These are phyloP conservation scores for Serrognathus titanus DNA, from an alignment of 2,888 invertebrate species.

Conservation along the genomic window DNA sequence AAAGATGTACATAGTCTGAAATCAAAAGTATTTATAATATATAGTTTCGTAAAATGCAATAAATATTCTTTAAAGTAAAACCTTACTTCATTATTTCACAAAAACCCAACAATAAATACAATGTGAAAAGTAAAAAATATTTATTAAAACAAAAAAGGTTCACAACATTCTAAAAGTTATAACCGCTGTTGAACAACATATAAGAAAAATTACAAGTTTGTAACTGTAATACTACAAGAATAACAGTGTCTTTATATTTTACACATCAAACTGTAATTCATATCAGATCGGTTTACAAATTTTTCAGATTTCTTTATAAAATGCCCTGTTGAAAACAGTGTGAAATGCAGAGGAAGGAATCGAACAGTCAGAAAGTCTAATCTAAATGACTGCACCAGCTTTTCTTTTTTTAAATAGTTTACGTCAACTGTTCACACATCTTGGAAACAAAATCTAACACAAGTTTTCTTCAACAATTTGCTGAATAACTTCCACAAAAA, in stretches of 20 bases:
- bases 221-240: constrained; percentile 2
- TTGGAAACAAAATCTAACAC: too few species aligned
- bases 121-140: constrained; percentile 7
- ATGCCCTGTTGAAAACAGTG: too few species aligned
- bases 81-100: too few species aligned
- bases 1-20: background rate
- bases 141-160: constrained; percentile 14
- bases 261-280: constrained; percentile 11
- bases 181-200: background rate
- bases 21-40: constrained; percentile 1
- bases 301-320: too few species aligned
- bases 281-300: constrained; percentile 9
- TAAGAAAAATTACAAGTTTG: background rate
- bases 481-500: constrained; percentile 8
- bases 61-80: too few species aligned
- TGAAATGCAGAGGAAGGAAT: too few species aligned
- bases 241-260: constrained; percentile 17
- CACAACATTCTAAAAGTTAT: constrained; percentile 7
- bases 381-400: too few species aligned
- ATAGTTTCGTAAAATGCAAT: background rate
- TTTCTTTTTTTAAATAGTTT: too few species aligned
- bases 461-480: constrained; percentile 10
- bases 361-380: too few species aligned
- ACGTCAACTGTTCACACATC: too few species aligned
- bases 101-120: background rate